Conservation (phyloP, 2,797 vertebrate species). For the Triplophysa bombifrons region DNA sequence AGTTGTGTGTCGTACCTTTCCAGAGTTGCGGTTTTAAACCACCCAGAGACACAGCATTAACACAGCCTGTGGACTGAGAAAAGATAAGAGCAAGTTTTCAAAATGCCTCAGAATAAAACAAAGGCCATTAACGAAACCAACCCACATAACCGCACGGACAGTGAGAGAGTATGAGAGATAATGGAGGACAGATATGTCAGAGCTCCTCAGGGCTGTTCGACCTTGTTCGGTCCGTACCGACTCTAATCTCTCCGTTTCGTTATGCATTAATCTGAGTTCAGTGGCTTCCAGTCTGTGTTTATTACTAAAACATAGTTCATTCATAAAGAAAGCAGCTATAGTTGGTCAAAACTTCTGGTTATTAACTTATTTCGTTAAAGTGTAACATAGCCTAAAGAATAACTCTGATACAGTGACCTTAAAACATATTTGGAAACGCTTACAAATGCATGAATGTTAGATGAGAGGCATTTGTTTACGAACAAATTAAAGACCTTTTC, state of each 20-base stretch:
- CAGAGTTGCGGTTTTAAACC: slow-evolving; percentile 20
- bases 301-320: slow-evolving; percentile 24
- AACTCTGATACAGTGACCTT: slow-evolving; percentile 1
- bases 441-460: no score
- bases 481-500: not conserved
- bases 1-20: slow-evolving; percentile 10
- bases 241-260: not conserved
- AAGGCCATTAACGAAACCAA: slow-evolving; percentile 35
- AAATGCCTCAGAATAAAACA: slow-evolving; percentile 37
- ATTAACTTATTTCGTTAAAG: slow-evolving; percentile 11
- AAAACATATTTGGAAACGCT: not conserved
- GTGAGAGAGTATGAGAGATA: not conserved
- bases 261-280: slow-evolving; percentile 18
- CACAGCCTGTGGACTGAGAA: slow-evolving; percentile 2
- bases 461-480: not conserved
- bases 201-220: not conserved
- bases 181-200: slow-evolving; percentile 14
- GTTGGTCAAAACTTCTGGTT: not conserved
- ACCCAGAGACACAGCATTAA: slow-evolving; percentile 3
- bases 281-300: not conserved
- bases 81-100: slow-evolving; percentile 40
- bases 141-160: slow-evolving; percentile 27
- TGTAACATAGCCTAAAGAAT: slow-evolving; percentile 26
- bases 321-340: not conserved
- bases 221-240: not conserved